Base-by-base conservation (phyloP, 2,888 invertebrate species). In the Drosophila rellima region DNA sequence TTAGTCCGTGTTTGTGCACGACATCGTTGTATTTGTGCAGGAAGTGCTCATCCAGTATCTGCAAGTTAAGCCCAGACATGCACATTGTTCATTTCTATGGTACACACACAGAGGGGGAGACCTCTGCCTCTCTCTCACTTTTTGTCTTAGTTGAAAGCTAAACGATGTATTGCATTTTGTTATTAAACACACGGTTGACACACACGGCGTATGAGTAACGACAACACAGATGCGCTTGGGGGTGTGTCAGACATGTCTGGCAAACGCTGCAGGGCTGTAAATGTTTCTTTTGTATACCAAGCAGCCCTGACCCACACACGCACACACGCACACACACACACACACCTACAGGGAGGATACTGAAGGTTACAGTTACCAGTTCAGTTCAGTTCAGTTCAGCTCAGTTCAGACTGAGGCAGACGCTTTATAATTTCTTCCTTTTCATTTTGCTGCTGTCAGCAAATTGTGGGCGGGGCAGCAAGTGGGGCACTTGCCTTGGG, bases 1-100 rank as follows among this genome's bases (percentile, higher is more conserved):
- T 93, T 81, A 95, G 92, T 42, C 95, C 95, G 86, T 94, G 94
- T 40, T 92, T 91, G 92, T 94, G 94, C 56, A 93, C 93, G 17
- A 93, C 92, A 59, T 93, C 93, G 44, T 94, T 94, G 88, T 94
- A 94, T 72, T 92, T 92, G 74, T 94, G 92, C 82, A 94, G 90
- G 59, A 93, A 93, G 72, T 92, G 93, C 48, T 92, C 92, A 76
- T 93, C 93, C 65, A 92, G 90, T 73, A 94, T 93, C 94, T 94
- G 92, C 20, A 82, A 89, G 60, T 54, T 61, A 65, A 45, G 60
- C 15, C 35, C 61, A 65, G 39, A 72, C 42, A 50, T 33, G 35
- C 31, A 40, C 40, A 56, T 64, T 42, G 70, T 60, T 66, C 51
- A 26, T 11, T 57, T 18, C 44, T 44, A 55, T 55, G 55, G 31